Evolutionary conservation across 2,797 vertebrate species (phyloP), one percentile per base, ranked within the genome.

Genomic region (Betta splendens): DNA sequence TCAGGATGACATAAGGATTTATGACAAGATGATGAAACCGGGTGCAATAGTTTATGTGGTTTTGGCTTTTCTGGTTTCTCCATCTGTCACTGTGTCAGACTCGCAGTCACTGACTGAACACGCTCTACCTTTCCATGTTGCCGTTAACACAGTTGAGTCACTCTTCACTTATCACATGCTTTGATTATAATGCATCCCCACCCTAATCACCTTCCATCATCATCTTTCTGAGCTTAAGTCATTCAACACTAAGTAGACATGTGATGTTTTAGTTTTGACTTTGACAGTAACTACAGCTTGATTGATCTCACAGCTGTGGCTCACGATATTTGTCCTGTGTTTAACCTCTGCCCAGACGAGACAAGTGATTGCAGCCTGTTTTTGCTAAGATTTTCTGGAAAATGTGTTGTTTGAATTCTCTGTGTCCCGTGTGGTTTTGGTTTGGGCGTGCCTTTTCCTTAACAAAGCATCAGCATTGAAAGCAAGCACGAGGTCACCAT

Each of bases 401-500:
- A 17, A 22, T 17, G 2, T 44, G 5, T 8, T 25, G 3, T 50
- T 46, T 48, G 18, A 47, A 33, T 21, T 48, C 5, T 55, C 9
- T 40, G 15, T 5, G 18, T 5, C 16, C 25, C 15, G 10, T 22
- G 37, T 5, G 28, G n/a, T 29, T 25, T 69, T 29, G 33, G 65
- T 16, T 55, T 2, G 1, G 35, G 6, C 35, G 1, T 33, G 9
- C n/a, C 28, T 67, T 92, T 89, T 91, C 93, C 91, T 94, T 93
- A 80, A 94, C 88, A 48, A 16, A 16, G 7, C 12, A 0, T 62
- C 91, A 98, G 96, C 84, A 98, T 98, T 29, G 96, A 98, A 87
- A 98, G 96, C 87, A 97, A 98, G 63, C 96, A 97, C 5, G 95
- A 98, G 77, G 96, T 98, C 67, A 98, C 96, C 2, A 98, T 98